phyloP scores from a whole-genome alignment of 2,113 vertebrate genomes.

The Toxostoma redivivum region DNA sequence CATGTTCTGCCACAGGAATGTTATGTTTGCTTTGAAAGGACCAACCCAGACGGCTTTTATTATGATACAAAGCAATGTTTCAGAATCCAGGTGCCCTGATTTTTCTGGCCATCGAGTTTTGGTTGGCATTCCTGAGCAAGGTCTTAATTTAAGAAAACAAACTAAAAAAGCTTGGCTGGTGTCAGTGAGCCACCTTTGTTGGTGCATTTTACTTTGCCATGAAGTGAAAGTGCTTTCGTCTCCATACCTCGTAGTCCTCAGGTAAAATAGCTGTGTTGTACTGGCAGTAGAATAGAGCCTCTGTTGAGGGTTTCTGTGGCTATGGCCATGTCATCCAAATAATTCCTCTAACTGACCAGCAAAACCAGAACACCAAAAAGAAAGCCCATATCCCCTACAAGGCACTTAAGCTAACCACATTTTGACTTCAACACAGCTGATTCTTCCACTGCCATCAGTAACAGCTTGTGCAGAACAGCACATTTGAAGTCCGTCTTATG shows the following conservation, averaged over 20 bases:
- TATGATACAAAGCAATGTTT: background rate
- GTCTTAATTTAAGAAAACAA: background rate
- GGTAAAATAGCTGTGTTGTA: background rate
- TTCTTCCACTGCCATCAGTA: background rate
- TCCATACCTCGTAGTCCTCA: background rate
- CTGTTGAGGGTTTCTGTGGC: background rate
- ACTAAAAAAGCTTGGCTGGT: background rate
- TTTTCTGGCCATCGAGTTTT: background rate
- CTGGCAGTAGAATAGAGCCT: background rate
- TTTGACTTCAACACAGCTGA: background rate
- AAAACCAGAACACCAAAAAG: background rate
- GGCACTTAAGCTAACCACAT: fast-evolving
- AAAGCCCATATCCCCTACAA: background rate
- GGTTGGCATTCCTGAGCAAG: background rate
- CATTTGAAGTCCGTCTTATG: fast-evolving
- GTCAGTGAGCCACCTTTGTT: background rate
- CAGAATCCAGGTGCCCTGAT: background rate
- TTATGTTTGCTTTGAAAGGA: conserved; percentile 8
- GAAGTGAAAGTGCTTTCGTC: background rate
- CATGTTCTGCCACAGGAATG: background rate
- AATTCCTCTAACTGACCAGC: background rate
- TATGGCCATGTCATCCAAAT: background rate
- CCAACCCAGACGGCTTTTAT: background rate
- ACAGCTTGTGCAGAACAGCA: background rate
- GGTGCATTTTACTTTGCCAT: background rate